Conservation (phyloP, 2,888 invertebrate genomes). For the Tetragnatha montana region DNA sequence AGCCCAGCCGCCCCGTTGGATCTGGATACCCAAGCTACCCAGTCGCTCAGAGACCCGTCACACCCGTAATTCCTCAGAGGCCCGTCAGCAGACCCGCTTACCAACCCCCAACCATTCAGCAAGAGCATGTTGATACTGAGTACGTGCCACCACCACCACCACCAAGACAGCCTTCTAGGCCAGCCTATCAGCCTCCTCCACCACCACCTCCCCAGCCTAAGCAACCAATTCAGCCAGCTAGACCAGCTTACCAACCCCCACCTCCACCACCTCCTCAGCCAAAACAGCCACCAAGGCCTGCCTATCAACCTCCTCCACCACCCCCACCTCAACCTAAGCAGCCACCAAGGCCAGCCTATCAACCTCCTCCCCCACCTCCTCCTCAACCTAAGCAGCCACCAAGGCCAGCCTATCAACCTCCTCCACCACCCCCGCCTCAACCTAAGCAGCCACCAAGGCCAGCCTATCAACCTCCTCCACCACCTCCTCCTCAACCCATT, state of each 20-base stretch:
- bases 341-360: constrained; percentile 40
- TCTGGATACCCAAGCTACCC: constrained; percentile 60
- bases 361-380: constrained; percentile 54
- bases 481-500: constrained; percentile 40
- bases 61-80: constrained; percentile 24
- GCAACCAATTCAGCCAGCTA: constrained; percentile 51
- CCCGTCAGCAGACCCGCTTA: constrained; percentile 47
- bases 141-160: constrained; percentile 65
- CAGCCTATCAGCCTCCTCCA: constrained; percentile 36
- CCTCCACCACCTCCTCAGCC: constrained; percentile 37
- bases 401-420: constrained; percentile 51
- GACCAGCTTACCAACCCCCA: constrained; percentile 11
- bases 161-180: constrained; percentile 45
- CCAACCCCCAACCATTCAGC: constrained; percentile 50
- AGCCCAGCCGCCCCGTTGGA: constrained; percentile 59
- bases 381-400: constrained; percentile 38
- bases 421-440: constrained; percentile 50
- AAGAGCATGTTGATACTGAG: constrained; percentile 60
- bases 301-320: constrained; percentile 52
- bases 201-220: constrained; percentile 33
- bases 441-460: constrained; percentile 23
- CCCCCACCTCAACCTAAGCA: constrained; percentile 46
- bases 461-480: constrained; percentile 48
- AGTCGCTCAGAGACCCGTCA: constrained; percentile 37
- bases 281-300: constrained; percentile 28